Conservation (phyloP, 2,113 vertebrate species). For the Mormyrus iriodes region DNA sequence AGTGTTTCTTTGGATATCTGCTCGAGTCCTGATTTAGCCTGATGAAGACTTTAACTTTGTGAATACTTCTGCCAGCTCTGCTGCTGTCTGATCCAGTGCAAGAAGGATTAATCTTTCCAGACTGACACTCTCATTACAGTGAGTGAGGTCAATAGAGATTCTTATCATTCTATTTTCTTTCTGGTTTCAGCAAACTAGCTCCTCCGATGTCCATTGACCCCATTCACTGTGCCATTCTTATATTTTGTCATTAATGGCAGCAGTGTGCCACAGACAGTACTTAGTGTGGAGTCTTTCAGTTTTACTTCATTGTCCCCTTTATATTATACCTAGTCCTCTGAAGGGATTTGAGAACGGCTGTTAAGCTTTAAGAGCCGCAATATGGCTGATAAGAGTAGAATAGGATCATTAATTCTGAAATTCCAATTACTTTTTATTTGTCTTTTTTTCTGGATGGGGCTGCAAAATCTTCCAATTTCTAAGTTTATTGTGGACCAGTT, state of each 20-base stretch:
- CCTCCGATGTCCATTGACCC: background rate
- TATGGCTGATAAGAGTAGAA: background rate
- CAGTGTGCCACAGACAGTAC: background rate
- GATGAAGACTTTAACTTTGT: background rate
- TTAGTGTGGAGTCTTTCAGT: background rate
- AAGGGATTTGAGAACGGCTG: background rate
- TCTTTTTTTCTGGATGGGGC: background rate
- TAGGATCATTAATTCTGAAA: background rate
- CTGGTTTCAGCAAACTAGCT: background rate
- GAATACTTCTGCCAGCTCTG: background rate
- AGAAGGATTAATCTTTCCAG: background rate
- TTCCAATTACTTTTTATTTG: background rate
- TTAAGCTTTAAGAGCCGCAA: background rate
- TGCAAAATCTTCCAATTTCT: background rate
- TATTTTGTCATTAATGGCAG: background rate
- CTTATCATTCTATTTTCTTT: background rate
- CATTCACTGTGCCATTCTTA: background rate
- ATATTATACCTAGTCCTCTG: background rate
- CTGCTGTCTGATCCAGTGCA: background rate
- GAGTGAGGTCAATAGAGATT: background rate
- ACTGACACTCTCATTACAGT: constrained; percentile 1
- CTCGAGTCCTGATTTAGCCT: background rate
- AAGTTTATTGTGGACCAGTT: background rate
- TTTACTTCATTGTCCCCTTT: background rate
- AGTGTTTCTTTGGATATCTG: background rate